Evolutionary conservation across 2,797 vertebrate genomes (phyloP), one percentile per base, ranked within the genome.

Genomic region (Parambassis ranga): DNA sequence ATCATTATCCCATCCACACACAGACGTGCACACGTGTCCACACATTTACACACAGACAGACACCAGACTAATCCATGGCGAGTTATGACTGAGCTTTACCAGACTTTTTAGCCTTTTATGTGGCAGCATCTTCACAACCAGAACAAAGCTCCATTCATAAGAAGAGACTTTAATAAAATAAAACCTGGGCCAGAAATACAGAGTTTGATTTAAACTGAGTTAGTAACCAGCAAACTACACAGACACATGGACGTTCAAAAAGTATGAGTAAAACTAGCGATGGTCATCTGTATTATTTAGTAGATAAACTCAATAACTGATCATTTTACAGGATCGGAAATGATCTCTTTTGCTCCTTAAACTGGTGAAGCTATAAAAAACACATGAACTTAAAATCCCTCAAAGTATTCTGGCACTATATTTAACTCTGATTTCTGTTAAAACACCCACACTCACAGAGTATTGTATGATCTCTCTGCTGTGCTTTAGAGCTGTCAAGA

Each of bases 61-160:
- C 35, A 47, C 39, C 61, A 56, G 42, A 65, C 51, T 13, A 24
- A 38, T 67, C 58, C 23, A 37, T 22, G 6, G 35, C 51, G 50
- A 65, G 39, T 43, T 47, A 50, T 60, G 62, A 43, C 38, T 53
- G 52, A 39, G 49, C 51, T 74, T 44, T 42, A 52, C 46, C 58
- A 55, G 53, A 64, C 70, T 51, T 69, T n/a, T 80, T 68, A 68
- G 38, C 48, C 63, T 74, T 81, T 75, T 59, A 50, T 73, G 67
- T 71, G 56, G 67, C 55, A 42, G 19, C 11, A 33, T 50, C 50
- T 46, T 69, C 16, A 43, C 35, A 16, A 73, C 24, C 30, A 66
- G 27, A 63, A 70, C 44, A 65, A 57, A 53, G 42, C 28, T n/a
- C 24, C 27, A 8, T 57, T 32, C 46, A 37, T 5, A 35, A 39